Conservation (phyloP, 2,797 vertebrate species). For the Lemur catta region DNA sequence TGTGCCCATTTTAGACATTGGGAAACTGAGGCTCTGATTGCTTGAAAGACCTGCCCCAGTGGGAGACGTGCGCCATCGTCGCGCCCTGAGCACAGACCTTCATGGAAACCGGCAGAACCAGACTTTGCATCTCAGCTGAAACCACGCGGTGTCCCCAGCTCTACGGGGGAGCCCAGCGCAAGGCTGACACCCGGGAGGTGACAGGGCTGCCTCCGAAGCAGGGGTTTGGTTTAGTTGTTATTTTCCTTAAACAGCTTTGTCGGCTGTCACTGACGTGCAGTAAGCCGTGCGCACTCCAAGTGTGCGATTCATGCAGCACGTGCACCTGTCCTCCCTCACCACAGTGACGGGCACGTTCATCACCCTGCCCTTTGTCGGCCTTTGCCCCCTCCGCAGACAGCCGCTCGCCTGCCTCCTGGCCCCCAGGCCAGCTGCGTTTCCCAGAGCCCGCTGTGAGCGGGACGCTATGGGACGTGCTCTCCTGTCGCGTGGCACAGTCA, state of each 20-base stretch:
- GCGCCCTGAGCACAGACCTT: not conserved
- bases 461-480: not conserved
- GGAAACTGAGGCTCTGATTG: not conserved
- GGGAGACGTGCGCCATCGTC: not conserved
- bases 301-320: rapidly evolving
- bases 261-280: not conserved
- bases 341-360: rapidly evolving
- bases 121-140: not conserved
- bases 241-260: not conserved
- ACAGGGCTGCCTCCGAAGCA: not conserved
- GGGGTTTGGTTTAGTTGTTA: not conserved
- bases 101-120: not conserved
- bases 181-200: not conserved
- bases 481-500: rapidly evolving
- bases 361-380: not conserved
- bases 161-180: not conserved
- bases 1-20: not conserved
- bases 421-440: not conserved
- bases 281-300: not conserved
- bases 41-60: not conserved
- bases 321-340: not conserved
- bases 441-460: not conserved
- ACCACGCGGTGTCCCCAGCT: rapidly evolving
- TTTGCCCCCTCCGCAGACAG: too few species aligned
- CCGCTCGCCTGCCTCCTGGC: not conserved